phyloP scores from a whole-genome alignment of 2,797 vertebrate species.

The Zalophus californianus region DNA sequence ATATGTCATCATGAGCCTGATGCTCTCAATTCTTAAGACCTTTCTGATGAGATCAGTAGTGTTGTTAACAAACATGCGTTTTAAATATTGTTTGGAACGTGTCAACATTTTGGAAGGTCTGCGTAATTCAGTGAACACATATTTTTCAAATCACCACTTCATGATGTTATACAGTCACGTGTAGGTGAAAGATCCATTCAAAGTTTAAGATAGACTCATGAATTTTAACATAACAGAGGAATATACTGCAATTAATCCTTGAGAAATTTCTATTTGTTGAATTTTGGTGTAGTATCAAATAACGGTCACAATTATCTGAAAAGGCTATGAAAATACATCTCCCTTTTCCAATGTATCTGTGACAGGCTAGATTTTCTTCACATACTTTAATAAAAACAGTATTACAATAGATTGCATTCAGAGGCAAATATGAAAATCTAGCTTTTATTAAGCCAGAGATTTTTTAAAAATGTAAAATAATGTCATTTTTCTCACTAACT shows the following conservation, averaged over 20 bases:
- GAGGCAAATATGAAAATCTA: background rate
- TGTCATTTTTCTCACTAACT: background rate
- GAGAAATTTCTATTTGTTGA: slow-evolving; percentile 34
- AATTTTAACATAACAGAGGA: slow-evolving; percentile 24
- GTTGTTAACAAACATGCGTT: background rate
- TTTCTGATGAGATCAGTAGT: slow-evolving; percentile 45
- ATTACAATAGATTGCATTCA: background rate
- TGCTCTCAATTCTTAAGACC: background rate
- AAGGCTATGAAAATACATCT: background rate
- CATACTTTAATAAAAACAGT: background rate
- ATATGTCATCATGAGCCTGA: background rate
- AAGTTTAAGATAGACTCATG: background rate
- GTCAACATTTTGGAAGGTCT: slow-evolving; percentile 54
- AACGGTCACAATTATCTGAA: background rate
- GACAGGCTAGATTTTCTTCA: slow-evolving; percentile 9
- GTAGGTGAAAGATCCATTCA: background rate
- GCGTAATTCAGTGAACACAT: background rate
- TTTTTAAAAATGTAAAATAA: background rate
- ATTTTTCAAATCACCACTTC: slow-evolving; percentile 33
- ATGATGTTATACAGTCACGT: slow-evolving; percentile 19
- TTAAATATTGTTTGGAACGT: background rate
- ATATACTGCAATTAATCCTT: background rate
- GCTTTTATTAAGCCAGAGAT: slow-evolving; percentile 8
- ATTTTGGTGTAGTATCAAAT: background rate
- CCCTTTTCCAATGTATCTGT: background rate